Percentiles rank a stretch among this genome's conserved stretches.
Conservation (phyloP, 2,113 vertebrate genomes). For the Hystrix brachyura region DNA sequence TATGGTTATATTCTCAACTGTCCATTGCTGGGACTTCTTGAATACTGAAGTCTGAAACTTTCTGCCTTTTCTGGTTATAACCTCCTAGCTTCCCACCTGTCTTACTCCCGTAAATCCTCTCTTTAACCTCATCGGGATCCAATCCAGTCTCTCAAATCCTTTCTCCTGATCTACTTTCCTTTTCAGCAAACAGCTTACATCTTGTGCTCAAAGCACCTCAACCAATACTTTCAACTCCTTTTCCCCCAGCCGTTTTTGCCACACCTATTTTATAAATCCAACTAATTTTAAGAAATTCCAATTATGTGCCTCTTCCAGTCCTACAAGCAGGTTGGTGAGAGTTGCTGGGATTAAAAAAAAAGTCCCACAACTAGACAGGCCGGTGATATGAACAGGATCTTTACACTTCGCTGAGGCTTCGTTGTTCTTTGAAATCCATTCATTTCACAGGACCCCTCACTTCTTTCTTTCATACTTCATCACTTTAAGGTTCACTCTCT, state of each 20-base stretch:
- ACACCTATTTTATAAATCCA: not conserved
- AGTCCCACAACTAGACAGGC: not conserved
- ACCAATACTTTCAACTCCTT: not conserved
- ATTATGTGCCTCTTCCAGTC: not conserved
- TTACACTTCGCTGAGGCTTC: not conserved
- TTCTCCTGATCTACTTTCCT: not conserved
- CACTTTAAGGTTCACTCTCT: not conserved
- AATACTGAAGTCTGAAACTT: slow-evolving; percentile 7
- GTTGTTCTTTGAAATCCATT: not conserved
- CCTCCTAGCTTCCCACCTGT: not conserved
- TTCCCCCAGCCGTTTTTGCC: not conserved
- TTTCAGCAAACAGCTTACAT: not conserved
- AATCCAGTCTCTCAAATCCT: not conserved
- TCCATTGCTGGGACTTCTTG: not conserved
- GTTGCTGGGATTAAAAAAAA: not conserved
- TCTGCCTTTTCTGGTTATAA: not conserved
- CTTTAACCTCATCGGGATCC: not conserved
- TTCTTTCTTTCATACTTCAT: not conserved
- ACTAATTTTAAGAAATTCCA: not conserved
- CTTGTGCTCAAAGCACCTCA: not conserved
- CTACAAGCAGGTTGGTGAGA: not conserved
- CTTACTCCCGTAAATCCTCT: not conserved
- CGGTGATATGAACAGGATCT: not conserved
- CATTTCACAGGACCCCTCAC: not conserved
- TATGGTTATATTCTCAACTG: not conserved